Base-by-base conservation (phyloP, 2,888 invertebrate species). In the Perizoma flavofasciatum region DNA sequence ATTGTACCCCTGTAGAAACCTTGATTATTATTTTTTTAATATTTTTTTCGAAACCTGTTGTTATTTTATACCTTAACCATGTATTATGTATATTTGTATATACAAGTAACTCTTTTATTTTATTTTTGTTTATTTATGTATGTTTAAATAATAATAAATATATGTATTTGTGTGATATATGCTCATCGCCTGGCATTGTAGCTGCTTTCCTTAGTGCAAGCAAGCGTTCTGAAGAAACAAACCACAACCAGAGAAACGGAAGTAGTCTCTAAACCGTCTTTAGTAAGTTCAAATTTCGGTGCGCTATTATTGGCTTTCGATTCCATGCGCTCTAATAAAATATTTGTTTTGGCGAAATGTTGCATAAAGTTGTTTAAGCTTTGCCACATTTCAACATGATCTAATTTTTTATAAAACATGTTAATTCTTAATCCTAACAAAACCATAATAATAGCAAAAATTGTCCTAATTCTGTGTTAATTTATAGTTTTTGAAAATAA, bases 171-270 rank as follows among this genome's bases (percentile, higher is more conserved):
- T n/a, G n/a, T 79, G 76, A 72, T 80, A 77, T 81, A 74, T 81
- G 73, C 77, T 80, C 77, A 78, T 73, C 70, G 74, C 78, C 71
- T 75, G 76, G 69, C 69, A 64, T 79, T 82, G 68, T 85, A 91
- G 91, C 88, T 92, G 81, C 84, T 86, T 79, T 62, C 86, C 45
- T 81, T 89, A 86, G 89, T 86, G 43, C 82, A 88, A 35, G 67
- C 87, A 73, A 88, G 80, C 72, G 81, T 80, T 43, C 70, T 76
- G 75, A 82, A 70, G 80, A 83, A 74, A 77, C 78, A 71, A 72
- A 62, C 10, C 9, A 37, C 49, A 32, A 6, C 71, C 66, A 75
- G 70, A 52, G 77, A 72, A 68, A 72, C 64, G 10, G 78, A 81
- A 71, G 71, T 72, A 65, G 69, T 68, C 64, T 60, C 74, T 69